Conservation (phyloP, 2,888 invertebrate genomes). For the Bellardia pandia region DNA sequence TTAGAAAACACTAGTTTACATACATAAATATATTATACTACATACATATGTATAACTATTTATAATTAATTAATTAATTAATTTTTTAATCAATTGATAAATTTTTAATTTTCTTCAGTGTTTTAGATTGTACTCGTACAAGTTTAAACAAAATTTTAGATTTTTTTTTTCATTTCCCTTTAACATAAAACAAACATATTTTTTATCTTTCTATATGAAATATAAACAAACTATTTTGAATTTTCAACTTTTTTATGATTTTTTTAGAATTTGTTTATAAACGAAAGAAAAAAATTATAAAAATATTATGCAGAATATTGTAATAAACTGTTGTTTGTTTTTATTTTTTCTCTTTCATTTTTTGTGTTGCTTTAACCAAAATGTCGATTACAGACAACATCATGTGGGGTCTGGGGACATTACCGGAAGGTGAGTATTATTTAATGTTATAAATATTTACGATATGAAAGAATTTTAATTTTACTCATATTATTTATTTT, state of each 20-base stretch:
- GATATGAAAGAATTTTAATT: not conserved
- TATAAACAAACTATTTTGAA: not conserved
- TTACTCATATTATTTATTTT: no score
- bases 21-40: not conserved
- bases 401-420: slow-evolving; percentile 99
- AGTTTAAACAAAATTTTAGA: slow-evolving; percentile 10
- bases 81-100: not conserved
- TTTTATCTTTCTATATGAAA: slow-evolving; percentile 33
- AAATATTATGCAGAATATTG: slow-evolving; percentile 29
- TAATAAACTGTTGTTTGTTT: slow-evolving; percentile 71
- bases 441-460: not conserved
- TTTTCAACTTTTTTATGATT: slow-evolving; percentile 8
- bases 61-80: not conserved
- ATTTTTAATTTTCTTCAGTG: slow-evolving; percentile 40
- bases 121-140: slow-evolving; percentile 49
- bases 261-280: slow-evolving; percentile 51
- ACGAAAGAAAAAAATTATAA: slow-evolving; percentile 7
- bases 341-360: slow-evolving; percentile 81
- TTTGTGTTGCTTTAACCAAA: slow-evolving; percentile 35
- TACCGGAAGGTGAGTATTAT: slow-evolving; percentile 97
- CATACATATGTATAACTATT: not conserved
- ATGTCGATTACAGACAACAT: slow-evolving; percentile 89
- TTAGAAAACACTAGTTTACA: slow-evolving; percentile 27
- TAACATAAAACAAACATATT: slow-evolving; percentile 18
- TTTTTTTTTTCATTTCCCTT: not conserved